phyloP scores from a whole-genome alignment of 2,888 invertebrate species.

The Phalera bucephala region DNA sequence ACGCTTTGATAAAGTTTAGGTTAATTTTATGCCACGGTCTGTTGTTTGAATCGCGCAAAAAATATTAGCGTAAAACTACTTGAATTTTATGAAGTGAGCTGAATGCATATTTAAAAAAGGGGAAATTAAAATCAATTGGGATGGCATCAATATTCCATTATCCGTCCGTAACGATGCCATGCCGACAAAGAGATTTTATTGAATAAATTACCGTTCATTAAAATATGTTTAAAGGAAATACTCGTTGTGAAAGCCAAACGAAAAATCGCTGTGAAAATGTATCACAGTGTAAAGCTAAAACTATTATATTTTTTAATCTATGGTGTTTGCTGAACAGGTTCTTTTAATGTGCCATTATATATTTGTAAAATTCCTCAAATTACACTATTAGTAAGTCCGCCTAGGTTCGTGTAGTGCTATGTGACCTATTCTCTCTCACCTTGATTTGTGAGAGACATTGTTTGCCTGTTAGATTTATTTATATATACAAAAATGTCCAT shows the following conservation, averaged over 20 bases:
- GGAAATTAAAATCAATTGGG: conserved; percentile 62
- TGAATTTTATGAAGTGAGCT: conserved; percentile 21
- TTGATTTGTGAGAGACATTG: too few relatives aligned
- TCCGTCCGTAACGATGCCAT: conserved; percentile 60
- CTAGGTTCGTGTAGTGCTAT: background rate
- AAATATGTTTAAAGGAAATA: conserved; percentile 52
- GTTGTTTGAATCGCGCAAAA: too few relatives aligned
- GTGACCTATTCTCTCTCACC: too few relatives aligned
- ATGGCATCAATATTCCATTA: conserved; percentile 71
- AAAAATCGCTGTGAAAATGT: conserved; percentile 23
- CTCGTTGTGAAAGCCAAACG: conserved; percentile 15
- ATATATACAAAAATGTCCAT: too few relatives aligned
- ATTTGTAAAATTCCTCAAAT: too few relatives aligned
- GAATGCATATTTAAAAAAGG: conserved; percentile 44
- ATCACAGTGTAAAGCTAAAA: conserved; percentile 7
- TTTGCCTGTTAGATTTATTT: too few relatives aligned
- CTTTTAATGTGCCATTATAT: background rate
- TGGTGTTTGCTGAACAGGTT: background rate
- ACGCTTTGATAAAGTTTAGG: too few relatives aligned
- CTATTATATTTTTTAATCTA: background rate
- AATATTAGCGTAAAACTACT: background rate
- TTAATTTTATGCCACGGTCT: too few relatives aligned
- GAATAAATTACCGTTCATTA: conserved; percentile 75
- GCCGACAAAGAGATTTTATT: conserved; percentile 72
- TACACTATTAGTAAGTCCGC: background rate